Base-by-base conservation (phyloP, 1,140 invertebrate species). In the Pogonomyrmex californicus region DNA sequence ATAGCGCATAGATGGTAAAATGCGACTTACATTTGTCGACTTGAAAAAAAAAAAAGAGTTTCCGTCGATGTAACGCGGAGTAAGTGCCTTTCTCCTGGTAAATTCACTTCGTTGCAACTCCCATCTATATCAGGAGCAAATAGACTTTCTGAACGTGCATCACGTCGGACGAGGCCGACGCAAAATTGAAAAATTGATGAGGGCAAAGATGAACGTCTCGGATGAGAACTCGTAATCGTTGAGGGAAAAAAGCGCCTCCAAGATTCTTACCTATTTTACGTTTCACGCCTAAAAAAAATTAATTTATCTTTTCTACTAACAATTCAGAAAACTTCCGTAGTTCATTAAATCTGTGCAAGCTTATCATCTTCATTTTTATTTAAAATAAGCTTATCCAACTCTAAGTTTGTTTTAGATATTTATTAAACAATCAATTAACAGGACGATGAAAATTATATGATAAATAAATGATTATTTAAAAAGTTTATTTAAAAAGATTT, bases 141-240 rank as follows among this genome's bases (percentile, higher is more conserved):
- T 36, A 62, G 63, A 88, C 71, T 77, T 77, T 44, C 56, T 44
- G 60, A 88, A 79, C 54, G 81, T 78, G 87, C 49, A 68, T 75
- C 51, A 58, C 60, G 60, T 76, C 51, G 66, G 30, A 75, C 78
- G 54, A 51, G 41, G 54, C 51, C 41, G 51, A 66, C 33, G 71
- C 51, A 41, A 49, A 51, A 85, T 60, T 88, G 86, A 54, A 88
- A 88, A 88, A 88, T 88, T 88, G 86, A 88, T 54, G 77, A 87
- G 63, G 14, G 33, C 44, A 68, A 88, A 85, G 49, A 87, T 87
- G 51, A 76, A 58, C 58, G 38, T 70, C 76, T 51, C 10, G 12
- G 38, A 83, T 73, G 54, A 83, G 56, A 12, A 73, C 30, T 56
- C 23, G 38, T 47, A 54, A 82, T 71, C 79, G 41, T 73, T 36